Percentiles rank a stretch among this genome's conserved stretches.
These are phyloP conservation scores for Acinonyx jubatus DNA, from an alignment of 2,113 vertebrate species.

Conservation along the genomic window DNA sequence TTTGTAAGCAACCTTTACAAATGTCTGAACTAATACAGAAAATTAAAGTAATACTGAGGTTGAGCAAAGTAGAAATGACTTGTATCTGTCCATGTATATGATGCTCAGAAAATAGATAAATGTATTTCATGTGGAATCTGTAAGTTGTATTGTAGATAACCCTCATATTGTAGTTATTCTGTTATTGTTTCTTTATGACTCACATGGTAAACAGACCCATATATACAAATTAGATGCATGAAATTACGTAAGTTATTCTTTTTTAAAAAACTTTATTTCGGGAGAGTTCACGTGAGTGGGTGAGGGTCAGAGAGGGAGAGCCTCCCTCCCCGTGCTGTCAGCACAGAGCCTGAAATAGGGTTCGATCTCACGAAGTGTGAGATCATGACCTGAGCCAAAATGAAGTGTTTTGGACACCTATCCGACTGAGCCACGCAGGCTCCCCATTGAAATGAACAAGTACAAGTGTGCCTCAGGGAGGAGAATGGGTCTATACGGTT, in stretches of 20 bases:
- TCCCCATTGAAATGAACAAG: not conserved
- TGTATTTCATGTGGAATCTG: not conserved
- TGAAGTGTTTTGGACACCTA: no score
- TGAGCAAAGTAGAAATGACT: not conserved
- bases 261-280: no score
- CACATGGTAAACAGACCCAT: not conserved
- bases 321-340: no score
- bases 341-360: no score
- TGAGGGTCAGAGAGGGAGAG: no score
- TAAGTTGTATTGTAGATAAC: not conserved
- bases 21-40: not conserved
- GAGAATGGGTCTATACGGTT: not conserved
- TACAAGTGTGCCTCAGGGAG: not conserved
- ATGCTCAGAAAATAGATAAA: not conserved
- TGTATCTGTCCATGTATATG: not conserved
- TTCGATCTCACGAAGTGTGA: no score
- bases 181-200: slow-evolving; percentile 27
- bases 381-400: no score
- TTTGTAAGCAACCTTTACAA: slow-evolving; percentile 27
- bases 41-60: slow-evolving; percentile 8
- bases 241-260: not conserved
- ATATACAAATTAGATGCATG: slow-evolving; percentile 8
- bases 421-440: no score
- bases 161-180: not conserved
- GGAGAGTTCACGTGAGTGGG: no score